Conservation (phyloP, 2,888 invertebrate genomes). For the Ormyrus thymus region DNA sequence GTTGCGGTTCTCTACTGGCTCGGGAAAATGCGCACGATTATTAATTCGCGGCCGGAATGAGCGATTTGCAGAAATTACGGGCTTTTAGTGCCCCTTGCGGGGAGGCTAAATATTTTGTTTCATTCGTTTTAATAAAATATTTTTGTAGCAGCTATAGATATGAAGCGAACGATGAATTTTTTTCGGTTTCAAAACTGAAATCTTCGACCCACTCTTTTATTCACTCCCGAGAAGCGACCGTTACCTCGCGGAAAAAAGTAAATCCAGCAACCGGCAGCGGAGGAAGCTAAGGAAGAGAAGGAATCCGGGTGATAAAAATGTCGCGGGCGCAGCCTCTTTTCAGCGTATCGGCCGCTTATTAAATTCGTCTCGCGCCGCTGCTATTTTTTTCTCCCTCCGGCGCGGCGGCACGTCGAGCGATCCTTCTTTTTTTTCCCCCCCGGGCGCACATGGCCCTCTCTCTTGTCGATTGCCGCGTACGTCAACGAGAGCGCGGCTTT, state of each 20-base stretch:
- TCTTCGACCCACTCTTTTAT: too few relatives aligned
- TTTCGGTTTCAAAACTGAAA: too few relatives aligned
- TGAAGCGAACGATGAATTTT: too few relatives aligned
- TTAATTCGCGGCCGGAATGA: slow-evolving; percentile 1
- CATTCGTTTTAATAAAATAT: too few relatives aligned
- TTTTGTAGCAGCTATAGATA: too few relatives aligned
- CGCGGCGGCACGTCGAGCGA: too few relatives aligned
- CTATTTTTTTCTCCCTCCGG: too few relatives aligned
- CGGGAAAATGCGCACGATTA: slow-evolving; percentile 18
- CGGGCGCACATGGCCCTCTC: slow-evolving; percentile 59
- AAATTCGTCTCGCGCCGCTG: slow-evolving; percentile 21
- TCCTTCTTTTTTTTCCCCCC: slow-evolving; percentile 25
- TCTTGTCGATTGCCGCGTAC: slow-evolving; percentile 57
- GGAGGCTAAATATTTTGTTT: too few relatives aligned
- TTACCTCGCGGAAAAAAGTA: too few relatives aligned
- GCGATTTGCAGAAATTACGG: slow-evolving; percentile 35
- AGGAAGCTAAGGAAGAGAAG: neutral
- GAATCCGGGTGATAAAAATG: slow-evolving; percentile 24
- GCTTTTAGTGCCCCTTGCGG: neutral
- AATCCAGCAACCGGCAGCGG: neutral
- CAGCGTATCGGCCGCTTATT: slow-evolving; percentile 9
- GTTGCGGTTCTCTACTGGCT: slow-evolving; percentile 26
- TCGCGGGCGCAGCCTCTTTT: neutral
- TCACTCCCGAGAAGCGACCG: too few relatives aligned
- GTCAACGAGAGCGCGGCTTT: slow-evolving; percentile 39